Base-by-base conservation (phyloP, 2,888 invertebrate species). In the Spilarctia lutea region DNA sequence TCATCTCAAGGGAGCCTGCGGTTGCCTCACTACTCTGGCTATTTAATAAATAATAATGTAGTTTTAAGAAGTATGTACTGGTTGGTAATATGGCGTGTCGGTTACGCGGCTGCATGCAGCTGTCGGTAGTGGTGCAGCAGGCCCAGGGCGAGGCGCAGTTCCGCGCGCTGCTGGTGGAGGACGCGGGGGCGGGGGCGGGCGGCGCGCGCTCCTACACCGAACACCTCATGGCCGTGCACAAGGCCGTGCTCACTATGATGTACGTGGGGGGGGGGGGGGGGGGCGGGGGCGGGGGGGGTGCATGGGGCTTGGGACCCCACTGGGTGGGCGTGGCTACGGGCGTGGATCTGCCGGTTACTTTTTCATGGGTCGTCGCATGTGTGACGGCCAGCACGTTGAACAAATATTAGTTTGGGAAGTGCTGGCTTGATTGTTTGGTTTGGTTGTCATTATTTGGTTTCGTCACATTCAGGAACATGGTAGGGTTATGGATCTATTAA, bases 181-280 rank as follows among this genome's bases (percentile, higher is more conserved):
- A 99, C 95, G 97, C 98, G 82, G 97, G 97, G 42, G 93, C 96
- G 67, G 97, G 98, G 42, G 93, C 96, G 67, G 97, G 98, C 93
- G 98, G 98, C 74, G 97, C 97, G 73, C 97, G 98, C 24, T 98
- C 98, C 84, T 99, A 99, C 94, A 98, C 99, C 68, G 99, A 99
- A 92, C 99, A 98, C 94, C 97, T 99, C 84, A 99, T 99, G 96
- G 98, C 98, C 92, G 98, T 98, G 96, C 99, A 99, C 97, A 99
- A 98, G 96, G 98, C 99, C 96, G 99, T 99, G 89, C 93, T 93
- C 88, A 91, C 91, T 76, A 85, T 94, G 84, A 82, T 93, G 91
- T 94, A 93, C 83, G 91, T 90, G 6, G 30, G 63, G 27, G n/a
- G 33, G 33, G 11, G 33, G 11, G 65, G 24, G 11, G 10, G 35